phyloP scores from a whole-genome alignment of 2,113 vertebrate genomes.

The Lethenteron reissneri region DNA sequence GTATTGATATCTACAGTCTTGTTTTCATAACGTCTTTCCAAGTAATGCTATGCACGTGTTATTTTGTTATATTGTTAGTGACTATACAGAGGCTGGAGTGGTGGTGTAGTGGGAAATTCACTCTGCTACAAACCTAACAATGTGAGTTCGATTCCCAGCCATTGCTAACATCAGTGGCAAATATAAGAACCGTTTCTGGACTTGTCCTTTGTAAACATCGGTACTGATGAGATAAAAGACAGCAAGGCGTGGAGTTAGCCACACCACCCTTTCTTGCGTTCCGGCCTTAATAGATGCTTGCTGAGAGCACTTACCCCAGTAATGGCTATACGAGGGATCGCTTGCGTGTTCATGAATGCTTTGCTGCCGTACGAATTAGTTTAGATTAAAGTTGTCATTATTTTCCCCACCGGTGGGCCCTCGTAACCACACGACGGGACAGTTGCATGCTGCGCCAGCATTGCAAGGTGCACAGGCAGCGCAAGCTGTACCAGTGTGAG shows the following conservation, averaged over 20 bases:
- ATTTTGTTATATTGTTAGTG: too few relatives aligned
- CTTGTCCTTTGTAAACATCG: too few relatives aligned
- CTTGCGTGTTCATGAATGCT: constrained; percentile 13
- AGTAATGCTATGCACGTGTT: too few relatives aligned
- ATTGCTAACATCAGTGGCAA: too few relatives aligned
- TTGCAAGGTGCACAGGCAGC: constrained; percentile 9
- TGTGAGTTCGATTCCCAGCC: too few relatives aligned
- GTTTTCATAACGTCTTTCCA: not conserved
- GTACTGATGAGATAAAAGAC: too few relatives aligned
- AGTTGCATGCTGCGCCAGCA: constrained; percentile 11
- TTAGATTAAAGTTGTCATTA: too few relatives aligned
- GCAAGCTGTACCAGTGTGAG: constrained; percentile 11
- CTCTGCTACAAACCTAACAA: too few relatives aligned
- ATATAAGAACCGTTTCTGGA: too few relatives aligned
- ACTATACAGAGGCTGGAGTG: too few relatives aligned
- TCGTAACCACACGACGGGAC: not conserved
- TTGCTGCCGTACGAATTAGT: constrained; percentile 1
- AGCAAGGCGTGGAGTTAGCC: not conserved
- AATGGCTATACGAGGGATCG: constrained; percentile 16
- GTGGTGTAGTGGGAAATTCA: too few relatives aligned
- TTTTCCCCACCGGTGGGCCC: not conserved
- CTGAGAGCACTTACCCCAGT: constrained; percentile 20
- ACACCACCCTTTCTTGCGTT: constrained; percentile 16
- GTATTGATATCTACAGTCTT: constrained; percentile 3
- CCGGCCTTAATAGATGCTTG: constrained; percentile 20